phyloP scores from a whole-genome alignment of 2,888 invertebrate genomes.

The Phanerotoma sp. region DNA sequence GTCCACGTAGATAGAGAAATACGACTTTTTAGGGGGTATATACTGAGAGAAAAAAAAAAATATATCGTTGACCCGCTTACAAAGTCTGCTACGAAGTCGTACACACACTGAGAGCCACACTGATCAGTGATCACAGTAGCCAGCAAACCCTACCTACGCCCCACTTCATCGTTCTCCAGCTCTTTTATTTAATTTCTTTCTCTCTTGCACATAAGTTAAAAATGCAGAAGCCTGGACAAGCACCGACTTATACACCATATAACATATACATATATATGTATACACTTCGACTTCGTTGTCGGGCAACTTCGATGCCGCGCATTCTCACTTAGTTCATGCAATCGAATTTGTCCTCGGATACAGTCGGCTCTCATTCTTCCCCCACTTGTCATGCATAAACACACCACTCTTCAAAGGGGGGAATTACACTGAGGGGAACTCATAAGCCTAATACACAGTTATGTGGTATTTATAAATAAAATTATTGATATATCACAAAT shows the following conservation, averaged over 20 bases:
- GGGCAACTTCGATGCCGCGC: slow-evolving; percentile 6
- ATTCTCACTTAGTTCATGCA: slow-evolving; percentile 3
- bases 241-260: not conserved
- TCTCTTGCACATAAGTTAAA: not conserved
- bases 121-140: slow-evolving; percentile 4
- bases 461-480: no score
- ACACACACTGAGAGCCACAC: not conserved
- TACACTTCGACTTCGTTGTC: not conserved
- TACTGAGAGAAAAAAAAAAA: not conserved
- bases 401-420: no score
- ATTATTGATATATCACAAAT: no score
- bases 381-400: not conserved
- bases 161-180: not conserved
- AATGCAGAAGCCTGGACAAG: not conserved
- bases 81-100: slow-evolving; percentile 4
- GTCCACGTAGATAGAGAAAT: not conserved
- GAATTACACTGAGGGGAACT: no score
- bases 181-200: not conserved
- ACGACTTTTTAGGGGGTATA: not conserved
- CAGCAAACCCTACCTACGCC: not conserved
- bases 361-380: not conserved
- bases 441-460: no score
- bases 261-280: not conserved
- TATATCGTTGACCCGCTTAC: slow-evolving; percentile 10
- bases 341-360: slow-evolving; percentile 4